phyloP scores from a whole-genome alignment of 2,113 vertebrate species.

The Eulemur rufifrons region DNA sequence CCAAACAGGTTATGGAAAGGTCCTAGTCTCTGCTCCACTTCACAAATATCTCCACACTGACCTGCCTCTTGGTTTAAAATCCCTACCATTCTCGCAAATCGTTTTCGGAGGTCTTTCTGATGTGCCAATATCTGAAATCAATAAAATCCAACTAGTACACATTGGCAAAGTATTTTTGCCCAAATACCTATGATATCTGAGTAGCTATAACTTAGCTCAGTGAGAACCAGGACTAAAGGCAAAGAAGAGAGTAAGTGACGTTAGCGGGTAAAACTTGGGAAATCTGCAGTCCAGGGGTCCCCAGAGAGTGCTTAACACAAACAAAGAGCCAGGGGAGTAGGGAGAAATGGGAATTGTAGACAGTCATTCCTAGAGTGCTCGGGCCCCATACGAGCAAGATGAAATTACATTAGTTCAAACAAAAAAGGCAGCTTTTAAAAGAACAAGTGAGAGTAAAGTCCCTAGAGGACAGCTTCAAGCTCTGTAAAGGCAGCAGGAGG shows the following conservation, averaged over 20 bases:
- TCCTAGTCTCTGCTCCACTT: neutral
- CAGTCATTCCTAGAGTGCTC: neutral
- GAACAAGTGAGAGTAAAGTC: neutral
- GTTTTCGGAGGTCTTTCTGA: neutral
- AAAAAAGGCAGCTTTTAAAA: neutral
- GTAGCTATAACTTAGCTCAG: neutral
- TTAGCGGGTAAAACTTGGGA: neutral
- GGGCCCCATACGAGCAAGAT: neutral
- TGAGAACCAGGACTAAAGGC: neutral
- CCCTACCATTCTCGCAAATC: neutral
- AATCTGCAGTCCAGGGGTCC: neutral
- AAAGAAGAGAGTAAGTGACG: neutral
- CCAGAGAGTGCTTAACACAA: neutral
- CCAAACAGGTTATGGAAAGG: neutral
- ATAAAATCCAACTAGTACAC: neutral
- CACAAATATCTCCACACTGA: neutral
- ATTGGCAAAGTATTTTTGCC: neutral
- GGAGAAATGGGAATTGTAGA: neutral
- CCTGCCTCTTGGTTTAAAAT: neutral
- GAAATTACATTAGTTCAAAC: neutral
- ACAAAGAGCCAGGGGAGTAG: neutral
- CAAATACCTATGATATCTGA: neutral
- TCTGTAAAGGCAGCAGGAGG: neutral
- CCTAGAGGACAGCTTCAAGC: rapidly evolving
- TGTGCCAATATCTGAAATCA: neutral